phyloP scores from a whole-genome alignment of 2,888 invertebrate species.

The Cryptocephalus primarius region DNA sequence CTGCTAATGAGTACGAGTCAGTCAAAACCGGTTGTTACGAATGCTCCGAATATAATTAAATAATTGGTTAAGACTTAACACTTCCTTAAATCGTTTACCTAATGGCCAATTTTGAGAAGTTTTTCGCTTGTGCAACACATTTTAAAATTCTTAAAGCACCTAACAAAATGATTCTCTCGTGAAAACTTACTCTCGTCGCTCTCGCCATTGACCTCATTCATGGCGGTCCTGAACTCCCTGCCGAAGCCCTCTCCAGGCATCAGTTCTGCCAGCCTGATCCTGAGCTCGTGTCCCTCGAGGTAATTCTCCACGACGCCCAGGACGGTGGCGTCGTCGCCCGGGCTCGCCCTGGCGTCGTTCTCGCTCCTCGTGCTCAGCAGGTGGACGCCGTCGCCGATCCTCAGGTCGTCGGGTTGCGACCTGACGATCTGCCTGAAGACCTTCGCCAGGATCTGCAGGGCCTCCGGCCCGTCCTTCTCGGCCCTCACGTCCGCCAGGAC shows the following conservation, averaged over 20 bases:
- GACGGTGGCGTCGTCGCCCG: slow-evolving; percentile 43
- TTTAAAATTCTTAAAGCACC: too few relatives aligned
- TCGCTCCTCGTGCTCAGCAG: slow-evolving; percentile 46
- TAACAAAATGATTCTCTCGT: too few relatives aligned
- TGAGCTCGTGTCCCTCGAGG: slow-evolving; percentile 59
- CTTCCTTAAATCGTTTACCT: too few relatives aligned
- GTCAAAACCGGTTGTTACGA: too few relatives aligned
- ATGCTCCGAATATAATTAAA: too few relatives aligned
- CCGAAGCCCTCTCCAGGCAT: slow-evolving; percentile 51
- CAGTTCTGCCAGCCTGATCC: slow-evolving; percentile 58
- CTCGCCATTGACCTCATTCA: slow-evolving; percentile 38
- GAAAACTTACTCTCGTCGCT: slow-evolving; percentile 40
- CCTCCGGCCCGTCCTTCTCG: slow-evolving; percentile 14
- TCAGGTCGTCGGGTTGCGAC: slow-evolving; percentile 42
- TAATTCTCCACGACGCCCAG: slow-evolving; percentile 54
- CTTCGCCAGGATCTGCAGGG: slow-evolving; percentile 29
- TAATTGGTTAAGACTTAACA: too few relatives aligned
- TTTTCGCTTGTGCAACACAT: too few relatives aligned
- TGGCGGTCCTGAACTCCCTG: slow-evolving; percentile 43
- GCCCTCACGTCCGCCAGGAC: slow-evolving; percentile 12
- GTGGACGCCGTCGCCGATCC: slow-evolving; percentile 52
- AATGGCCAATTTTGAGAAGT: too few relatives aligned
- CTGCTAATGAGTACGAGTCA: too few relatives aligned
- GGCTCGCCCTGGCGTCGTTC: slow-evolving; percentile 39
- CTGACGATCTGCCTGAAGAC: slow-evolving; percentile 43